Evolutionary conservation across 2,888 invertebrate genomes (phyloP).

Genomic region (Syrista parreyssii): DNA sequence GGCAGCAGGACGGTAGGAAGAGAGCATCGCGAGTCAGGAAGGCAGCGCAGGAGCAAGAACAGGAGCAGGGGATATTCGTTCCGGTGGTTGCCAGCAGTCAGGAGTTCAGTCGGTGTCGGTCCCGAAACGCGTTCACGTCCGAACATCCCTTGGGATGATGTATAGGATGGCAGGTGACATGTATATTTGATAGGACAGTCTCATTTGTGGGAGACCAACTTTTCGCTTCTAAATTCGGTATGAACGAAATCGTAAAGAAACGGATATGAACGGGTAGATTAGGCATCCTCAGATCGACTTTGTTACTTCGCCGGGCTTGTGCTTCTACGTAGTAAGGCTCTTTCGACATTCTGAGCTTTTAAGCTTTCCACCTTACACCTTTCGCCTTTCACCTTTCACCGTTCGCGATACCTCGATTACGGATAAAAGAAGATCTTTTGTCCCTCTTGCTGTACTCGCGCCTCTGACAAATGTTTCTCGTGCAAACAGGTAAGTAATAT

Average conservation of each 20-base stretch:
- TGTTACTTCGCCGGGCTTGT: background rate
- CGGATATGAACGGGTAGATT: background rate
- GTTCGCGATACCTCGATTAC: too few species aligned
- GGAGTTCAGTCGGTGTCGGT: slow-evolving; percentile 59
- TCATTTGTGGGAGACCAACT: slow-evolving; percentile 7
- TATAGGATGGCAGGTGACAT: slow-evolving; percentile 48
- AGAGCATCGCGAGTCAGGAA: background rate
- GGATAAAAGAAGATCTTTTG: too few species aligned
- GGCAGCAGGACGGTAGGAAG: too few species aligned
- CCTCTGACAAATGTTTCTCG: too few species aligned
- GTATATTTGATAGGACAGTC: slow-evolving; percentile 49
- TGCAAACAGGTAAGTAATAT: too few species aligned
- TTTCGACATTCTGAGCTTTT: too few species aligned
- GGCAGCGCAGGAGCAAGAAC: slow-evolving; percentile 45
- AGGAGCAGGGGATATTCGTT: too few species aligned
- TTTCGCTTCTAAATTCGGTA: background rate
- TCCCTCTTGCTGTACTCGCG: too few species aligned
- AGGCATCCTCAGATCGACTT: background rate
- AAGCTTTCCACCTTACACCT: too few species aligned
- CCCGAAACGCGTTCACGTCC: slow-evolving; percentile 55
- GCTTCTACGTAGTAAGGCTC: background rate
- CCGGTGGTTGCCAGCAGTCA: slow-evolving; percentile 45
- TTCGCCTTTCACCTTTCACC: too few species aligned
- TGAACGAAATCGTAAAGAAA: background rate
- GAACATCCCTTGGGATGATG: slow-evolving; percentile 34